Evolutionary conservation across 2,888 invertebrate genomes (phyloP), one percentile per base, ranked within the genome.

Genomic region (Ctenicera cuprea): DNA sequence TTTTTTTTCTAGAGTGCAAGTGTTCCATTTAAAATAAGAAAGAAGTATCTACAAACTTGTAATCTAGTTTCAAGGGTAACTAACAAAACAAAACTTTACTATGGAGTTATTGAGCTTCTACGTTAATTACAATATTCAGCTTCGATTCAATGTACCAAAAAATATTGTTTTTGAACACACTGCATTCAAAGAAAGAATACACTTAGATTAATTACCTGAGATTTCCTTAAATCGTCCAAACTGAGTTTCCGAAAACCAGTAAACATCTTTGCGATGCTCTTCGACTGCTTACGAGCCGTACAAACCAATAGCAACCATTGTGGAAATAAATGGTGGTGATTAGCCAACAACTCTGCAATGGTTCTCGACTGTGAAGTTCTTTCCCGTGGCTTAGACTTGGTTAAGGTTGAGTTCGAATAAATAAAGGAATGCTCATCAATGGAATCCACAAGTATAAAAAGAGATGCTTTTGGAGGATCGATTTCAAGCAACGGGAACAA

Each of bases 301-400:
- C 95, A 95, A 1, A 97, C 95, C 1, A 98, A 90, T 71, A 97
- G 90, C 64, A 98, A 87, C 98, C 98, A 98, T 81, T 95, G 95
- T 0, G 98, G 98, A 81, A 98, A 93, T 57, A 97, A 87, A 82
- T 96, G 95, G 85, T 97, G 96, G 84, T 97, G 96, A 75, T 95
- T 94, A 0, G 96, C 94, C 26, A 98, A 88, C 16, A 98, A 88
- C 79, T 95, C 95, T 0, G 94, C 95, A 43, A 96, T 94, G 22
- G 93, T 94, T 75, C 91, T 89, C 0, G 91, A 90, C 73, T 87
- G 88, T 5, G 85, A 86, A 69, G 85, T 83, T 26, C 87, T 84
- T 79, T 86, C 89, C 73, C 80, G 86, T 77, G 86, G 89, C 85
- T 85, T 88, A 86, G 84, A 89, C 85, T 87, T 88, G 74, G 90